phyloP scores from a whole-genome alignment of 2,888 invertebrate genomes.

The Ochropacha duplaris region DNA sequence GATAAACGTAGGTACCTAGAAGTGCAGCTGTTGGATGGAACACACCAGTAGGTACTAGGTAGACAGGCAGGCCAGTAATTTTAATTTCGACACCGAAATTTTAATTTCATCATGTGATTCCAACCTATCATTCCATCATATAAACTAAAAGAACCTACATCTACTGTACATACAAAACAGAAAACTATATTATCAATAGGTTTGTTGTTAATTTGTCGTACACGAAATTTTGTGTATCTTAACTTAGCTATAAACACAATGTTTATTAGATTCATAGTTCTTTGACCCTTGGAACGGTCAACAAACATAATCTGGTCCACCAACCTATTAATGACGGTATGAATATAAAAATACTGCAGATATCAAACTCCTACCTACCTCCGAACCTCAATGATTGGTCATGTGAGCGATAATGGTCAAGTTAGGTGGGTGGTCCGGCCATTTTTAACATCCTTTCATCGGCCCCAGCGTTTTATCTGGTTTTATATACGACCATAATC shows the following conservation, averaged over 20 bases:
- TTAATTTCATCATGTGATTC: too few species aligned
- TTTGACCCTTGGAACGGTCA: conserved; percentile 12
- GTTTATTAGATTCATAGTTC: conserved; percentile 10
- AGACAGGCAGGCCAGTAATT: too few species aligned
- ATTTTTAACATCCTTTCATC: conserved; percentile 31
- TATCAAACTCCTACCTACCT: neutral
- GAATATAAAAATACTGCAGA: conserved; percentile 7
- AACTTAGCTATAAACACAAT: neutral
- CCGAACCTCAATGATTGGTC: conserved; percentile 22
- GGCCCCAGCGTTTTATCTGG: conserved; percentile 22
- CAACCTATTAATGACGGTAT: conserved; percentile 9
- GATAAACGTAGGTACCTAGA: too few species aligned
- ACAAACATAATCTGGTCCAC: conserved; percentile 12
- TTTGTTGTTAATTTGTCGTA: too few species aligned
- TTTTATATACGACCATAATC: conserved; percentile 19
- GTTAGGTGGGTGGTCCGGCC: conserved; percentile 18
- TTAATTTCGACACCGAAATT: too few species aligned
- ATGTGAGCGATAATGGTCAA: conserved; percentile 27
- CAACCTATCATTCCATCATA: too few species aligned
- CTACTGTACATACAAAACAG: too few species aligned
- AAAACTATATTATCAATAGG: too few species aligned
- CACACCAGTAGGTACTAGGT: too few species aligned
- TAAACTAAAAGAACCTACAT: too few species aligned
- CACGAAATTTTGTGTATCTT: too few species aligned
- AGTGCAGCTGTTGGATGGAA: too few species aligned